Percentiles rank a stretch among this genome's conserved stretches.
Conservation (phyloP, 2,113 vertebrate genomes). For the Athene noctua region DNA sequence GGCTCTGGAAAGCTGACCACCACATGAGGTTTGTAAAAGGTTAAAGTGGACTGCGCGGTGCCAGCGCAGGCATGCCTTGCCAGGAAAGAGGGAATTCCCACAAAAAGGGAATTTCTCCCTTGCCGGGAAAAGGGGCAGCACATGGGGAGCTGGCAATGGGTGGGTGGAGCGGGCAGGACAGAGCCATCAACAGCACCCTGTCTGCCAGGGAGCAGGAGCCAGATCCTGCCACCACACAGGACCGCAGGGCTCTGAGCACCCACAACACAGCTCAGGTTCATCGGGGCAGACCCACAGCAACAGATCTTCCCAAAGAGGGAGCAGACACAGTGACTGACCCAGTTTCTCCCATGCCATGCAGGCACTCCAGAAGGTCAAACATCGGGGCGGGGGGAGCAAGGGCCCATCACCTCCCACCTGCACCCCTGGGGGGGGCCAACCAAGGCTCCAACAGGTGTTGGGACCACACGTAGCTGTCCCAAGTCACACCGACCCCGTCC, state of each 20-base stretch:
- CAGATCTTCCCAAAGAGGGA: background rate
- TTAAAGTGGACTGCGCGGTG: background rate
- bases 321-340: background rate
- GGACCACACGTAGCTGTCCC: background rate
- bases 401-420: background rate
- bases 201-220: background rate
- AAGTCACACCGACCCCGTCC: background rate
- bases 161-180: background rate
- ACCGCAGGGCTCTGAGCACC: background rate
- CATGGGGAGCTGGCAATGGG: background rate
- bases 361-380: background rate
- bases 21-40: background rate
- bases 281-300: background rate
- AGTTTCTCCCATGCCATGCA: background rate
- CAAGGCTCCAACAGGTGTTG: rapidly evolving
- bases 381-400: background rate
- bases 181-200: background rate
- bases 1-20: background rate
- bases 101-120: background rate
- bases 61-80: background rate
- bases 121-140: background rate
- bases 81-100: conserved; percentile 39
- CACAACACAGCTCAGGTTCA: rapidly evolving
- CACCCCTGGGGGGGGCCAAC: too few relatives aligned
- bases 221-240: background rate